Percentiles rank a stretch among this genome's conserved stretches.
These are phyloP conservation scores for Ochropleura leucogaster DNA, from an alignment of 2,888 invertebrate species.

Conservation along the genomic window DNA sequence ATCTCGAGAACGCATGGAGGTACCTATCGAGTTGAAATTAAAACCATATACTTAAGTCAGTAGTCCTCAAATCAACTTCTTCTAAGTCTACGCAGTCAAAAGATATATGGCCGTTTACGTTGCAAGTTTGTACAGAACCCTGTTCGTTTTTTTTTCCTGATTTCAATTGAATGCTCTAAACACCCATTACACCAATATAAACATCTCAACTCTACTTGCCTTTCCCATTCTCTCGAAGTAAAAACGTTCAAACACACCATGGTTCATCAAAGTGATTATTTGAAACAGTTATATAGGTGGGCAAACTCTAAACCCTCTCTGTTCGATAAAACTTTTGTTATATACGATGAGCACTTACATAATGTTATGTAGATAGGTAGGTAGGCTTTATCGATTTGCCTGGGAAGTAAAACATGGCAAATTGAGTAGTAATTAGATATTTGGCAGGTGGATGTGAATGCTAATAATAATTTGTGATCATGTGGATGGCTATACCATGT, in stretches of 20 bases:
- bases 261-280: slow-evolving; percentile 50
- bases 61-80: too few relatives aligned
- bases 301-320: slow-evolving; percentile 14
- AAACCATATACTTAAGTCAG: too few relatives aligned
- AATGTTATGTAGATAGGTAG: slow-evolving; percentile 1
- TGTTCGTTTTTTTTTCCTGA: too few relatives aligned
- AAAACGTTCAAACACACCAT: slow-evolving; percentile 27
- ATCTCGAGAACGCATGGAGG: too few relatives aligned
- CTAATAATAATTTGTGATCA: neutral
- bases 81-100: too few relatives aligned
- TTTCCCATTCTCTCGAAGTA: neutral
- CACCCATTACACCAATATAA: too few relatives aligned
- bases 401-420: neutral
- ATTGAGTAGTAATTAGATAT: neutral
- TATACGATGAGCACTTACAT: slow-evolving; percentile 10
- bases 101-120: too few relatives aligned
- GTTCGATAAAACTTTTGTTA: slow-evolving; percentile 39
- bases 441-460: neutral
- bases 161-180: neutral
- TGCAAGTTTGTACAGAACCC: too few relatives aligned
- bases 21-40: too few relatives aligned
- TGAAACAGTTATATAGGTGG: slow-evolving; percentile 34
- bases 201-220: neutral
- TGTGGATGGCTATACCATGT: neutral
- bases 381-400: slow-evolving; percentile 18